Evolutionary conservation across 1,140 invertebrate species (phyloP).

Genomic region (Calliopsis andreniformis): DNA sequence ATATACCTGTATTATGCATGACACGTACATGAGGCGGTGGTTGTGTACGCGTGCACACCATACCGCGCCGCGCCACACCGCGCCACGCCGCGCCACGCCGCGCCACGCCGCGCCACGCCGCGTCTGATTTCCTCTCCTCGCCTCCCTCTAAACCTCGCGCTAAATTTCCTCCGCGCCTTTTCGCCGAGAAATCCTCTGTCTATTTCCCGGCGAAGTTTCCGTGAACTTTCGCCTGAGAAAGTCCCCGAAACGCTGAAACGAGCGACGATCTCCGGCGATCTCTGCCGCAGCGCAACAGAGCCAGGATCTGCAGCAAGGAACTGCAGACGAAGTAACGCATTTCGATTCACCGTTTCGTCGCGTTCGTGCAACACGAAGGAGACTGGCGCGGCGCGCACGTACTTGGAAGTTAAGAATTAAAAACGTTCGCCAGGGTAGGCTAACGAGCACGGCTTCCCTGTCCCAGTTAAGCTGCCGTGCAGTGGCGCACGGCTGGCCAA

Average conservation of each 20-base stretch:
- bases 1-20: constrained; percentile 49
- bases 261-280: neutral
- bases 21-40: constrained; percentile 27
- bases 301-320: no score
- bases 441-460: constrained; percentile 9
- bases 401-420: constrained; percentile 47
- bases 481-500: constrained; percentile 31
- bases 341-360: neutral
- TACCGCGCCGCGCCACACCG: neutral
- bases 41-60: neutral
- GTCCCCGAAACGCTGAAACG: neutral
- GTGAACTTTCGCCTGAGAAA: neutral
- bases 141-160: no score
- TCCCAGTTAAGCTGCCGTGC: constrained; percentile 31
- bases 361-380: neutral
- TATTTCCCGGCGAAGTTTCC: neutral
- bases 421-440: constrained; percentile 14
- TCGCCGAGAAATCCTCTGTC: neutral
- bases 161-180: neutral
- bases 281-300: no score
- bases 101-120: neutral
- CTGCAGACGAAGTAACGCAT: neutral
- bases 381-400: neutral
- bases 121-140: no score
- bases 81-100: neutral